Base-by-base conservation (phyloP, 2,113 vertebrate species). In the cattle (Bos taurus) region DNA sequence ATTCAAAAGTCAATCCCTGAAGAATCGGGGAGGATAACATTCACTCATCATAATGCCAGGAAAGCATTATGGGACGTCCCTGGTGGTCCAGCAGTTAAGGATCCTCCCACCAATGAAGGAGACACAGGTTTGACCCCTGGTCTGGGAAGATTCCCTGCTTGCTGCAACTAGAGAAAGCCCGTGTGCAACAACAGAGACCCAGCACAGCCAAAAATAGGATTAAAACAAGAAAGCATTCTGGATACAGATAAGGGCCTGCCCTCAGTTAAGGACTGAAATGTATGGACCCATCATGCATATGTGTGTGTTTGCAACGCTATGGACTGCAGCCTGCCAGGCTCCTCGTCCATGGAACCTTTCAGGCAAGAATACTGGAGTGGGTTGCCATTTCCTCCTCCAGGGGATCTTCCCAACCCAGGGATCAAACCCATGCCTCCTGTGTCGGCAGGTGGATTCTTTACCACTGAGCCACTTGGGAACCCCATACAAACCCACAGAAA, bases 231-330 rank as follows among this genome's bases (percentile, higher is more conserved):
- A 77, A 87, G 25, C 26, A 48, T 25, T 67, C 11, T 11, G 21
- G 60, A 88, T 1, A 88, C 36, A 88, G 88, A 56, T 46, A 46
- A 43, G 33, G 71, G 6, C 11, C 43, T 88, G 23, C 7, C 7
- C 10, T 62, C 26, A 48, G 56, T 46, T 40, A 88, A 83, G 78
- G 54, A 54, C 28, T n/a, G 85, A 56, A 30, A 82, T 11, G 25
- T 2, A 10, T 13, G 52, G 62, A 16, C n/a, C 10, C 12, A 25
- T 0, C 0, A 6, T 43, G 40, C 12, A 77, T 13, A 0, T 0
- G 23, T 26, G 23, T 15, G 40, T 43, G 23, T 14, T 43, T 77
- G 40, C 3, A 14, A 77, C 3, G 1, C 40, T 11, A 26, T 43
- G 23, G 71, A 26, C 23, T 14, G 23, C 71, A 77, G 71, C 23